A percentile compares a stretch with the other conserved stretches of the same genome.
These are phyloP conservation scores for Anadara kagoshimensis DNA, from an alignment of 1,140 invertebrate species.

Conservation along the genomic window DNA sequence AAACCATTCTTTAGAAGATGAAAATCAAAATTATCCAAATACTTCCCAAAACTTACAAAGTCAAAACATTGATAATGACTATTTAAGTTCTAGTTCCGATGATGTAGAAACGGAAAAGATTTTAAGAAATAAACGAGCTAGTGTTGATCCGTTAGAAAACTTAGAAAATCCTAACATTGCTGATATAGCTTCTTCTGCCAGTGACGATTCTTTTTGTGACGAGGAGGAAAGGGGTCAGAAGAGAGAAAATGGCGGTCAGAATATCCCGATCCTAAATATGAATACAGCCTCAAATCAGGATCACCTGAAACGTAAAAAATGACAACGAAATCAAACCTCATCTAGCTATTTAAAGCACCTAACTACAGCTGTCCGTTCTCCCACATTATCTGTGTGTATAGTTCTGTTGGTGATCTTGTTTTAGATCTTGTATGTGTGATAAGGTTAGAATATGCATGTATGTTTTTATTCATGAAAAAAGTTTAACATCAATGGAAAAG, in stretches of 20 bases:
- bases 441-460: no score
- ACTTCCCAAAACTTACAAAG: no score
- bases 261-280: slow-evolving; percentile 31
- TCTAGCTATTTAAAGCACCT: no score
- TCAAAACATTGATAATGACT: no score
- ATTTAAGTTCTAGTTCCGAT: slow-evolving; percentile 26
- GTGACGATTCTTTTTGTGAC: slow-evolving; percentile 20
- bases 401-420: no score
- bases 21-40: no score
- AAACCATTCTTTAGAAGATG: no score
- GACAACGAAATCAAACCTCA: slow-evolving; percentile 36
- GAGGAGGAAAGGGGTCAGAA: slow-evolving; percentile 7
- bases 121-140: slow-evolving; percentile 41
- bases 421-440: no score
- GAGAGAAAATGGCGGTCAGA: slow-evolving; percentile 1
- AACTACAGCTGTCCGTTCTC: no score
- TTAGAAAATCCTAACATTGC: slow-evolving; percentile 51
- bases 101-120: slow-evolving; percentile 39
- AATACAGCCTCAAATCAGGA: slow-evolving; percentile 38
- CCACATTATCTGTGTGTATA: no score
- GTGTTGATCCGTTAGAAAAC: slow-evolving; percentile 50
- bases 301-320: slow-evolving; percentile 15
- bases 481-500: no score
- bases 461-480: no score
- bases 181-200: slow-evolving; percentile 38